Evolutionary conservation across 1,140 invertebrate species (phyloP).

Genomic region (Drosophila chauvacae): DNA sequence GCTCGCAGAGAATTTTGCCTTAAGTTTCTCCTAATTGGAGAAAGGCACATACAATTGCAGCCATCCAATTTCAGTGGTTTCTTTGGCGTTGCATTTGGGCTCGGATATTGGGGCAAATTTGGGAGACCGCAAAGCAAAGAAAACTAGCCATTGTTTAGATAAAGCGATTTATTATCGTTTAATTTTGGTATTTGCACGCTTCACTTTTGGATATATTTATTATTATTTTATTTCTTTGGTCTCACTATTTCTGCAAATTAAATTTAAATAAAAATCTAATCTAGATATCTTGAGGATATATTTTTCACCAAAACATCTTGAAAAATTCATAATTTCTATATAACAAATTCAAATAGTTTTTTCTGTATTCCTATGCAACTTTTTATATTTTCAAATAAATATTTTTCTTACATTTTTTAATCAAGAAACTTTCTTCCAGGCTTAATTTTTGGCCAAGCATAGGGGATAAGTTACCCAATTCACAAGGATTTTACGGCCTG

Average conservation of each 20-base stretch:
- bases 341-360: too few species aligned
- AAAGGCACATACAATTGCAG: slow-evolving; percentile 31
- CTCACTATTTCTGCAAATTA: too few species aligned
- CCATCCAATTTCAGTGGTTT: slow-evolving; percentile 13
- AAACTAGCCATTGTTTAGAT: not conserved
- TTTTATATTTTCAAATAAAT: not conserved
- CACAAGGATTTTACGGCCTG: slow-evolving; percentile 7
- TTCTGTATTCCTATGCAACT: too few species aligned
- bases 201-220: not conserved
- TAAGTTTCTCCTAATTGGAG: slow-evolving; percentile 25
- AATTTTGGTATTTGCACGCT: not conserved
- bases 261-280: too few species aligned
- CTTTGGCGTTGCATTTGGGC: slow-evolving; percentile 8
- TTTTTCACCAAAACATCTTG: too few species aligned
- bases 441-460: not conserved
- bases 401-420: not conserved
- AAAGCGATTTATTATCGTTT: not conserved
- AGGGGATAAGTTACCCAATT: slow-evolving; percentile 4
- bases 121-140: slow-evolving; percentile 3
- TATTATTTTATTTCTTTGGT: too few species aligned
- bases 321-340: too few species aligned
- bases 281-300: too few species aligned
- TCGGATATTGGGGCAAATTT: not conserved
- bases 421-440: not conserved
- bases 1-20: slow-evolving; percentile 25